A percentile compares a stretch with the other conserved stretches of the same genome.
Evolutionary conservation across 1,140 invertebrate species (phyloP).

Genomic region (Olivierus martensii): DNA sequence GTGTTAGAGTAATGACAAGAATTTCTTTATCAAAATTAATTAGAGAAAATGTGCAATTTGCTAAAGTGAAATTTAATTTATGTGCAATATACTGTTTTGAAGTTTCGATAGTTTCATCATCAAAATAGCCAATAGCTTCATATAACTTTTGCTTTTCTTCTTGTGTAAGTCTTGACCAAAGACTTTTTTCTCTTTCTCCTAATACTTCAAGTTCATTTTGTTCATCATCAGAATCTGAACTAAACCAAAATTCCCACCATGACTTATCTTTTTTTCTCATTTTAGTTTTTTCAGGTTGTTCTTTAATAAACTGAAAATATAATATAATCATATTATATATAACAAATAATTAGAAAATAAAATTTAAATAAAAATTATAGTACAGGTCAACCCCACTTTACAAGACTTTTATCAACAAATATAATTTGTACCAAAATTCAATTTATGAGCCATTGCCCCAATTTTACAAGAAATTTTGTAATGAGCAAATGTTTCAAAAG

Average conservation of each 20-base stretch:
- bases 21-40: conserved; percentile 55
- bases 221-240: not conserved
- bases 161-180: conserved; percentile 11
- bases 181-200: conserved; percentile 1
- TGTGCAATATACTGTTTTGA: conserved; percentile 28
- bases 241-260: conserved; percentile 9
- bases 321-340: not conserved
- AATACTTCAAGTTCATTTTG: not conserved
- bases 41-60: conserved; percentile 53
- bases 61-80: conserved; percentile 61
- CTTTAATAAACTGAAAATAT: conserved; percentile 34
- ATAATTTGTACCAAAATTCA: too few relatives aligned
- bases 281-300: conserved; percentile 35
- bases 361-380: too few relatives aligned
- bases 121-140: conserved; percentile 7
- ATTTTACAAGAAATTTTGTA: too few relatives aligned
- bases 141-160: conserved; percentile 9
- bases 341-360: too few relatives aligned
- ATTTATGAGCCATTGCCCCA: too few relatives aligned
- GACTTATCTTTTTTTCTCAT: not conserved
- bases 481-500: too few relatives aligned
- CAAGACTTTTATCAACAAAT: too few relatives aligned
- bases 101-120: not conserved
- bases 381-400: too few relatives aligned
- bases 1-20: conserved; percentile 52